Base-by-base conservation (phyloP, 2,113 vertebrate species). In the Papio anubis region DNA sequence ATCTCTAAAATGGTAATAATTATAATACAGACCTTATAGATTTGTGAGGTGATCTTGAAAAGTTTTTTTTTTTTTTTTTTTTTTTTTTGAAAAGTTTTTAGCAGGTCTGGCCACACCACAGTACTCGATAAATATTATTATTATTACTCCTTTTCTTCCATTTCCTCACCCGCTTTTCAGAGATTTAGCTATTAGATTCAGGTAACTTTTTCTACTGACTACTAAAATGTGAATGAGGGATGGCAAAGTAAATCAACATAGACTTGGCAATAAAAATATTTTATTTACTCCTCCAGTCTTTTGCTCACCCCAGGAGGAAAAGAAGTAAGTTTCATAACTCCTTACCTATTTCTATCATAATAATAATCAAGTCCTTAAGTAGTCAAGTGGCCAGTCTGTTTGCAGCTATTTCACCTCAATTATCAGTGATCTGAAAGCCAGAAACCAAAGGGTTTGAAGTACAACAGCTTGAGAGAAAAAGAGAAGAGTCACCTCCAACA, bases 41-140 rank as follows among this genome's bases (percentile, higher is more conserved):
- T 85, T 84, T 72, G n/a, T 84, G 8, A 87, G 75, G 27, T 80
- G 40, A 21, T 57, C 84, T 96, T 75, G 27, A 70, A 86, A 92
- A 79, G 18, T 10, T 83, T 85, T 96, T 35, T n/a, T n/a, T n/a
- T n/a, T n/a, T n/a, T n/a, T n/a, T n/a, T n/a, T n/a, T n/a, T n/a
- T n/a, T n/a, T n/a, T n/a, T n/a, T n/a, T 96, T 75, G 27, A 70
- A 86, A 92, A 79, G 18, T 10, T 83, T 85, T 96, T 35, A 87
- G 64, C 23, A 90, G 9, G 6, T 70, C 59, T 80, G 57, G 18
- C 18, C 23, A 86, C 11, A 75, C 70, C 4, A 11, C 55, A 57
- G 27, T 75, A 45, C 32, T 97, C n/a, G 61, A 70, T 40, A 91
- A 88, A 75, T 48, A 50, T 75, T 66, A 18, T 75, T 70, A 85